Percentiles rank a stretch among this genome's conserved stretches.
These are phyloP conservation scores for Arge pagana DNA, from an alignment of 2,888 invertebrate genomes.

Conservation along the genomic window DNA sequence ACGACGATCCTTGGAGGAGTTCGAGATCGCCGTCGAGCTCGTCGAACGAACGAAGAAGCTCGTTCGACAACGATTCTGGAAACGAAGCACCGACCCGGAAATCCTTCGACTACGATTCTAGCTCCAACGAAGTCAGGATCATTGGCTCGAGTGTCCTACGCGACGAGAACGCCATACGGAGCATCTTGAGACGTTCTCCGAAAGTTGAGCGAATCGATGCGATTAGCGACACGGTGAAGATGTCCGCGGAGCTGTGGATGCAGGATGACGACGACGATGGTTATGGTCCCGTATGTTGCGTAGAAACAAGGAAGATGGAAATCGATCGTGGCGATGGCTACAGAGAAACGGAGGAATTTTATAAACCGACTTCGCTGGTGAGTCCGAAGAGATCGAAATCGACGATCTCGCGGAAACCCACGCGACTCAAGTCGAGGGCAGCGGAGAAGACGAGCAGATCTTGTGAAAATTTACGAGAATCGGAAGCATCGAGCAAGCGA, in stretches of 20 bases:
- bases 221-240: slow-evolving; percentile 8
- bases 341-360: not conserved
- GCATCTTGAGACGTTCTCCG: slow-evolving; percentile 15
- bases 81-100: slow-evolving; percentile 43
- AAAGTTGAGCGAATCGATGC: slow-evolving; percentile 2
- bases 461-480: slow-evolving; percentile 45
- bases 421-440: slow-evolving; percentile 44
- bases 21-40: slow-evolving; percentile 35
- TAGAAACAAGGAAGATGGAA: not conserved
- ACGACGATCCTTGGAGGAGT: slow-evolving; percentile 35
- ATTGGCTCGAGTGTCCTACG: not conserved
- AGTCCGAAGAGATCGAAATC: slow-evolving; percentile 21
- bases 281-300: too few relatives aligned
- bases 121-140: slow-evolving; percentile 28
- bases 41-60: slow-evolving; percentile 35
- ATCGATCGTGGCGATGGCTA: too few relatives aligned
- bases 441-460: slow-evolving; percentile 49
- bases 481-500: slow-evolving; percentile 41
- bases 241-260: slow-evolving; percentile 9
- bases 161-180: not conserved
- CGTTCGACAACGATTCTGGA: slow-evolving; percentile 47
- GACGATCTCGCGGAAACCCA: slow-evolving; percentile 43
- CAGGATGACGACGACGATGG: not conserved
- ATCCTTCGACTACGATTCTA: slow-evolving; percentile 38
- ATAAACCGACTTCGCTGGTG: not conserved